Evolutionary conservation across 2,113 vertebrate species (phyloP), one percentile per base, ranked within the genome.

Genomic region (Neopipo cinnamomea): DNA sequence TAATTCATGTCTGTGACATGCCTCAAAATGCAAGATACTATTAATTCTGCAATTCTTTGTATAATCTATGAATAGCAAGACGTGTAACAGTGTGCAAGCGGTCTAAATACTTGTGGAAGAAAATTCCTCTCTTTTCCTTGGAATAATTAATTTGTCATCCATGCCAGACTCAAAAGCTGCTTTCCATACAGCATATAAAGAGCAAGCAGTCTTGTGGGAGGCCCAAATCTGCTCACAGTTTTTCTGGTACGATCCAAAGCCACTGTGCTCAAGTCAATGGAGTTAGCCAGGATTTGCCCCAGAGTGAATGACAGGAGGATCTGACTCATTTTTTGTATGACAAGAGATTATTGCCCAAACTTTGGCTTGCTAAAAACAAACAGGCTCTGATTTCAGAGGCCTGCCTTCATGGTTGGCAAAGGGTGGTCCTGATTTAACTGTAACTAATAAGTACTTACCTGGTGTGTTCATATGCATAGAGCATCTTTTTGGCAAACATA

Each of bases 101-200:
- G 63, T 85, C 63, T 88, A 96, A 94, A 90, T 82, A 88, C 35
- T 94, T 15, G 46, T 35, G 47, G 71, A n/a, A 78, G 75, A 93
- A 83, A 85, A 77, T 50, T 27, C 10, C 8, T 79, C n/a, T 72
- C 58, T 61, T 84, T 94, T 50, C 50, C 89, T 94, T 80, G 77
- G 91, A 94, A 88, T 93, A 96, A 95, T 95, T 93, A 88, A 90
- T 94, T 94, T 93, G 91, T 67, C 91, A 91, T 39, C 85, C 82
- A 39, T 70, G 47, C 72, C 2, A 8, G 63, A 85, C 47, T 77
- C 58, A 73, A 88, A 96, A 88, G 81, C 94, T 91, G 85, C 71
- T 94, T 94, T 96, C 1, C 20, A 68, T 74, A 56, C 75, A 59
- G 67, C 67, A 9, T 21, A n/a, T 80, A 71, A 94, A 91, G 23